Evolutionary conservation across 2,888 invertebrate species (phyloP).

Genomic region (Apamea monoglypha): DNA sequence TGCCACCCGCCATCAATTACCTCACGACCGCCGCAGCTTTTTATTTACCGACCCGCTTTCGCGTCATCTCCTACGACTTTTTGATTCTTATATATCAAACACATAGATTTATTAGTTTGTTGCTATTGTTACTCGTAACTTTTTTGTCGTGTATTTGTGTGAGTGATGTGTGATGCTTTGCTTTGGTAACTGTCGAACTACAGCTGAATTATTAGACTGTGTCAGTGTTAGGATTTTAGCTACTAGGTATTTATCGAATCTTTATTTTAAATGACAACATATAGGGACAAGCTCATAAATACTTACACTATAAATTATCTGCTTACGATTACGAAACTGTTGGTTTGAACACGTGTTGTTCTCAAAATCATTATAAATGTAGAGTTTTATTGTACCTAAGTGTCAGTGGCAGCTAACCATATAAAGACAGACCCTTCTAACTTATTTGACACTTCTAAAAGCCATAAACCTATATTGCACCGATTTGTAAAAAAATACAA

Average conservation of each 20-base stretch:
- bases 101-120: slow-evolving; percentile 76
- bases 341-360: slow-evolving; percentile 20
- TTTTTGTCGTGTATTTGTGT: slow-evolving; percentile 67
- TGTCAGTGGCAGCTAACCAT: slow-evolving; percentile 34
- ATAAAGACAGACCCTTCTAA: slow-evolving; percentile 44
- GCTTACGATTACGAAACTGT: neutral
- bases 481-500: slow-evolving; percentile 68
- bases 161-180: slow-evolving; percentile 40
- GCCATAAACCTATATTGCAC: slow-evolving; percentile 34
- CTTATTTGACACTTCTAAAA: slow-evolving; percentile 42
- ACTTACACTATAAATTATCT: neutral
- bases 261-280: neutral
- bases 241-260: neutral
- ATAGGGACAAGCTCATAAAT: neutral
- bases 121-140: slow-evolving; percentile 74
- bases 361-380: slow-evolving; percentile 26
- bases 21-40: slow-evolving; percentile 82
- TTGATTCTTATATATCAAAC: slow-evolving; percentile 77
- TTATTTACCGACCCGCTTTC: slow-evolving; percentile 82
- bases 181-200: slow-evolving; percentile 3
- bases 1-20: slow-evolving; percentile 88
- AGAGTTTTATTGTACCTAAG: slow-evolving; percentile 19
- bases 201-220: neutral
- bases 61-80: slow-evolving; percentile 73
- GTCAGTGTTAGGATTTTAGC: neutral